Conservation (phyloP, 2,113 vertebrate genomes). For the Catharus minimus region DNA sequence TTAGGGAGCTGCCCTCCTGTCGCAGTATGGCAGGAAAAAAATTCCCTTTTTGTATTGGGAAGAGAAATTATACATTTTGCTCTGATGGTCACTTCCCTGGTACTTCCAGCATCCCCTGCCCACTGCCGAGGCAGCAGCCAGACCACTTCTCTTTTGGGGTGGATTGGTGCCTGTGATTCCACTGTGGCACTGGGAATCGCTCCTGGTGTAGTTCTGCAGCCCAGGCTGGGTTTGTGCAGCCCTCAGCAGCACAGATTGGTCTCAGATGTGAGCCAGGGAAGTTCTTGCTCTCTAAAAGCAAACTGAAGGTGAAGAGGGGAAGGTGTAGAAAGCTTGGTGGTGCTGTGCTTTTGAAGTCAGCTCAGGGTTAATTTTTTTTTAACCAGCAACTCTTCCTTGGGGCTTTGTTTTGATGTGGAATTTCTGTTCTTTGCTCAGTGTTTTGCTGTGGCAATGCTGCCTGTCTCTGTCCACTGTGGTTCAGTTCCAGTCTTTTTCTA, state of each 20-base stretch:
- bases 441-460: not conserved
- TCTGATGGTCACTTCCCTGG: not conserved
- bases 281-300: not conserved
- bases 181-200: accelerated
- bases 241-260: not conserved
- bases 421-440: not conserved
- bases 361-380: not conserved
- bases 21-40: not conserved
- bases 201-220: not conserved
- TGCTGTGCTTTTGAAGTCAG: not conserved
- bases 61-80: not conserved
- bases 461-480: not conserved
- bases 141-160: not conserved
- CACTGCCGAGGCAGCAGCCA: not conserved
- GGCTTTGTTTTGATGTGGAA: not conserved
- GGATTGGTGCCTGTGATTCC: not conserved
- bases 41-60: not conserved
- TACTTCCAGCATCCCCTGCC: not conserved
- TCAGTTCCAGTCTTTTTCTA: not conserved
- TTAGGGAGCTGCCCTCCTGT: not conserved
- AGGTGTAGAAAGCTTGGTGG: not conserved
- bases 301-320: not conserved
- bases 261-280: too few species aligned
- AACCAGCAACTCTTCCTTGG: not conserved
- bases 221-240: not conserved